Conservation (phyloP, 1,140 invertebrate species). For the Oscheius sp. region DNA sequence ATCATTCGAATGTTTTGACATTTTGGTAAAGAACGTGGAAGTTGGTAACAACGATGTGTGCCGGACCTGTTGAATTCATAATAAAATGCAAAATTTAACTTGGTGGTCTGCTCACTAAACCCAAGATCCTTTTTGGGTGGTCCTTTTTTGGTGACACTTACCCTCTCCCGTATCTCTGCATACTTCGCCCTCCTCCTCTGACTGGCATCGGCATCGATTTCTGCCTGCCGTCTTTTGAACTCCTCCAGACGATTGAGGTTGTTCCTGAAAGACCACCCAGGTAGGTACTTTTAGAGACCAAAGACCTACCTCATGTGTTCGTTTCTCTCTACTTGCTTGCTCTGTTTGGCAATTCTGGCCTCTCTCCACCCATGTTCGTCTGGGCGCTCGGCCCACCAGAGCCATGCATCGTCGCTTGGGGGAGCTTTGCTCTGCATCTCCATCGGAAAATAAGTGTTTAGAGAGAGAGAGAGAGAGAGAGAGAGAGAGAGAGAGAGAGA, state of each 20-base stretch:
- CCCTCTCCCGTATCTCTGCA: slow-evolving; percentile 17
- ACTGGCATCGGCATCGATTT: slow-evolving; percentile 22
- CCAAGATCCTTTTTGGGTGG: background rate
- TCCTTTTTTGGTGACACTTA: background rate
- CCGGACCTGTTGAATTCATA: too few species aligned
- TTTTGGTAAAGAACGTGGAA: too few species aligned
- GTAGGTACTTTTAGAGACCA: background rate
- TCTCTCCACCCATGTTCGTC: slow-evolving; percentile 39
- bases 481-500: background rate
- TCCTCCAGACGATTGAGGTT: slow-evolving; percentile 24
- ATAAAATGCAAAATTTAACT: too few species aligned
- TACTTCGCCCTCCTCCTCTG: slow-evolving; percentile 22
- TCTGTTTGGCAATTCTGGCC: slow-evolving; percentile 18
- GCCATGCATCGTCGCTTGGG: slow-evolving; percentile 12
- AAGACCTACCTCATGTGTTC: slow-evolving; percentile 15
- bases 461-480: background rate
- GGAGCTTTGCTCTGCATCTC: slow-evolving; percentile 23
- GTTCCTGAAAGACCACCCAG: slow-evolving; percentile 22
- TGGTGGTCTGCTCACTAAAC: too few species aligned
- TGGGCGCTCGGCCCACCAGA: slow-evolving; percentile 36
- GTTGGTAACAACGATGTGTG: too few species aligned
- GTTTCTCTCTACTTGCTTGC: slow-evolving; percentile 31
- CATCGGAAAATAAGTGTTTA: slow-evolving; percentile 14
- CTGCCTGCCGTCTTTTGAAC: slow-evolving; percentile 30
- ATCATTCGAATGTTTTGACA: too few species aligned